A percentile compares a stretch with the other conserved stretches of the same genome.
Evolutionary conservation across 2,888 invertebrate species (phyloP).

Genomic region (Torymus texanus): DNA sequence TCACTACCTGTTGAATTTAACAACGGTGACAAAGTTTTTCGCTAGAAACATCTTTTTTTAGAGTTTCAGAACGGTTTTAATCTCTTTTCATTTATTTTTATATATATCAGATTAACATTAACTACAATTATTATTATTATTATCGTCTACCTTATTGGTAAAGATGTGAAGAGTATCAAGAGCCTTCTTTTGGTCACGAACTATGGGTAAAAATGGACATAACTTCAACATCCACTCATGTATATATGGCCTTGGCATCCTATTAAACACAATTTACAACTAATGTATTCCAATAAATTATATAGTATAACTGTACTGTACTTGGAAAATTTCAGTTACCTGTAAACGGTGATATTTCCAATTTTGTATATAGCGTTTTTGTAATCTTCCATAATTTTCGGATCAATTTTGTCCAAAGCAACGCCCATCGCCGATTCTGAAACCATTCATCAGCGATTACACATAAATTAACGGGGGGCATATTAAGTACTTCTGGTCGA

Average conservation of each 20-base stretch:
- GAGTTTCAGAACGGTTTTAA: background rate
- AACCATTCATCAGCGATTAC: slow-evolving; percentile 1
- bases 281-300: background rate
- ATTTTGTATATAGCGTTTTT: slow-evolving; percentile 40
- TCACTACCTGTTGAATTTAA: slow-evolving; percentile 50
- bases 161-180: slow-evolving; percentile 52
- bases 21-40: background rate
- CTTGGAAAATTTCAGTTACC: slow-evolving; percentile 7
- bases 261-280: slow-evolving; percentile 12
- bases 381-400: slow-evolving; percentile 17
- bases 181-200: slow-evolving; percentile 35
- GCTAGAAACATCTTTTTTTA: background rate
- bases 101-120: too few species aligned
- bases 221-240: slow-evolving; percentile 35
- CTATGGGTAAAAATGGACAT: slow-evolving; percentile 20
- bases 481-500: background rate
- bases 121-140: too few species aligned
- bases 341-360: slow-evolving; percentile 18
- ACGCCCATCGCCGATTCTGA: slow-evolving; percentile 54
- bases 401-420: background rate
- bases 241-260: slow-evolving; percentile 42
- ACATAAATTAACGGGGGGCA: background rate
- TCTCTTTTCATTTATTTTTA: too few species aligned
- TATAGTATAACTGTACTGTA: background rate
- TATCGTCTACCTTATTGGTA: slow-evolving; percentile 49